Evolutionary conservation across 2,113 vertebrate species (phyloP).

Genomic region (Aspidoscelis tigris): DNA sequence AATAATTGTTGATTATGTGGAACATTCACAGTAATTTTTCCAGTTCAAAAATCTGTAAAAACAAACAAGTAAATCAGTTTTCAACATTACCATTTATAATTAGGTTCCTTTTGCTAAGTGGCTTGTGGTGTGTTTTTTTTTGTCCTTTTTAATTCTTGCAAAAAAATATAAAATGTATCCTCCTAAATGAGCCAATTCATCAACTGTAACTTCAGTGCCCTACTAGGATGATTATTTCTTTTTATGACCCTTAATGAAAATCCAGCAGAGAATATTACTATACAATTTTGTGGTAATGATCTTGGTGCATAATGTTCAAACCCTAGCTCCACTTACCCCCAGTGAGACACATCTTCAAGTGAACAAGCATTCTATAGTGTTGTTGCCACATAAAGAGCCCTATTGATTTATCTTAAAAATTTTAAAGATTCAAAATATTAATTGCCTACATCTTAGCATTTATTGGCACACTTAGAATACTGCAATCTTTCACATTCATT

Average conservation of each 20-base stretch:
- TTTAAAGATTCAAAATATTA: constrained; percentile 3
- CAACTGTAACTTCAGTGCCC: neutral
- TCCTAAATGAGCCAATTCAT: neutral
- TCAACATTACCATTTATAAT: neutral
- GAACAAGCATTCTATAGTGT: neutral
- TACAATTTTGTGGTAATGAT: neutral
- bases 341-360: neutral
- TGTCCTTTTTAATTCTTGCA: neutral
- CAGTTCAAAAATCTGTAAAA: neutral
- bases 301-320: neutral
- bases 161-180: neutral
- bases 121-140: neutral
- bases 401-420: neutral
- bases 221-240: neutral
- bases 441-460: neutral
- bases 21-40: neutral
- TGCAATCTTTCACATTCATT: accelerated
- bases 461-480: neutral
- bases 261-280: neutral
- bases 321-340: neutral
- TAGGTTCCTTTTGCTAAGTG: neutral
- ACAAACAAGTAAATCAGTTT: neutral
- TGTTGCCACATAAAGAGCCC: neutral
- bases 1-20: neutral
- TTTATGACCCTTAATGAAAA: neutral